Evolutionary conservation across 2,113 vertebrate species (phyloP).

Genomic region (Rhizomys pruinosus): DNA sequence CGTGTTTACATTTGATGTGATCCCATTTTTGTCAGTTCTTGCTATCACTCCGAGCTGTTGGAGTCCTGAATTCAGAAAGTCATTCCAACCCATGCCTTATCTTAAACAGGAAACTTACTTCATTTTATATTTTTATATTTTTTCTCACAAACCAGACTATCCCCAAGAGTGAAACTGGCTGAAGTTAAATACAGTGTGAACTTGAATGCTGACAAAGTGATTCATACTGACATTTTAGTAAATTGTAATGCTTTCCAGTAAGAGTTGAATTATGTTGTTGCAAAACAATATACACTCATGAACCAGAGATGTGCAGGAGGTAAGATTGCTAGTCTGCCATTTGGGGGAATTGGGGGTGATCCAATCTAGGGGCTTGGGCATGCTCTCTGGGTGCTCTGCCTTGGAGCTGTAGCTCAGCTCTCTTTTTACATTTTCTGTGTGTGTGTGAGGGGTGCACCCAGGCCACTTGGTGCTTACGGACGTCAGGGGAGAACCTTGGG

Average conservation of each 20-base stretch:
- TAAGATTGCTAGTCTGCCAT: not conserved
- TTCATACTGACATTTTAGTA: constrained; percentile 6
- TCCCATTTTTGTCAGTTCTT: not conserved
- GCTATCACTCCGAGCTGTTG: too few species aligned
- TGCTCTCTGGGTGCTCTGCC: not conserved
- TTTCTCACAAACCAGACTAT: not conserved
- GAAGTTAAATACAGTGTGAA: not conserved
- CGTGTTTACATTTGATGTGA: not conserved
- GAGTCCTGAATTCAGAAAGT: not conserved
- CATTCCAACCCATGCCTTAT: not conserved
- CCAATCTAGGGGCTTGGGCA: not conserved
- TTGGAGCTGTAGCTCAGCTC: not conserved
- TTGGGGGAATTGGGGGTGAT: not conserved
- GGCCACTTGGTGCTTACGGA: too few species aligned
- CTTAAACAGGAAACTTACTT: not conserved
- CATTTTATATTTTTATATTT: not conserved
- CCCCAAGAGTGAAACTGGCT: not conserved
- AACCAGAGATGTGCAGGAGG: not conserved
- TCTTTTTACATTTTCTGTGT: not conserved
- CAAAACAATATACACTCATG: not conserved
- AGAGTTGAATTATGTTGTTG: not conserved
- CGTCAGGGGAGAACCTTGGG: too few species aligned
- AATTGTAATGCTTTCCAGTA: not conserved
- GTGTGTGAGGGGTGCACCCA: too few species aligned
- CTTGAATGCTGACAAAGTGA: not conserved